Conservation (phyloP, 1,140 invertebrate species). For the Gonatopus flavifemur region DNA sequence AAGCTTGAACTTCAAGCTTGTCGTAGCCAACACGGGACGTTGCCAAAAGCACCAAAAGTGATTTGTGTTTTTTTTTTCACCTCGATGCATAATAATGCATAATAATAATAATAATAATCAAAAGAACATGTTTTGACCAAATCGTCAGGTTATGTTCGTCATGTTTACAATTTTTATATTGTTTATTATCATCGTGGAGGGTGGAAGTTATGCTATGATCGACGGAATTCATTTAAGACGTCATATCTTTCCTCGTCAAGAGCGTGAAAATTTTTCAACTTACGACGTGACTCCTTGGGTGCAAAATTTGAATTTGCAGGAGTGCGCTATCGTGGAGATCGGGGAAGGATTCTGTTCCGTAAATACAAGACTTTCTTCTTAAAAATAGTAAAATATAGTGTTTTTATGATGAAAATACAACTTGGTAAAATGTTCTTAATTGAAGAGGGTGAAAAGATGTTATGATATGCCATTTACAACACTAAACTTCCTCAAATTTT, state of each 20-base stretch:
- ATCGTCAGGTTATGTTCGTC: conserved; percentile 34
- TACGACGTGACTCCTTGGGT: conserved; percentile 23
- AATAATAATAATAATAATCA: too few relatives aligned
- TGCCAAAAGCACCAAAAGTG: too few relatives aligned
- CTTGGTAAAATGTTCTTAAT: neutral
- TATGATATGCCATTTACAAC: too few relatives aligned
- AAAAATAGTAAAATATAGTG: too few relatives aligned
- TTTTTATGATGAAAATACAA: neutral
- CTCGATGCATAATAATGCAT: too few relatives aligned
- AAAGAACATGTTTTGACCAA: neutral
- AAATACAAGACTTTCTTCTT: conserved; percentile 7
- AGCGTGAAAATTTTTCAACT: conserved; percentile 12
- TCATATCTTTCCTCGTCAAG: conserved; percentile 13
- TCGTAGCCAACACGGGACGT: too few relatives aligned
- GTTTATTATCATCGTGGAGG: too few relatives aligned
- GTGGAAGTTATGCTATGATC: conserved; percentile 6
- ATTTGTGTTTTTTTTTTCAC: too few relatives aligned
- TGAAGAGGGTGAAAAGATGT: too few relatives aligned
- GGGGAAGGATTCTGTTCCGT: conserved; percentile 28
- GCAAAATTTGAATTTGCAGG: conserved; percentile 20
- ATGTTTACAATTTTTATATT: conserved; percentile 23
- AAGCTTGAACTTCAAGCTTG: too few relatives aligned
- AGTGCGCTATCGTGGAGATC: conserved; percentile 27
- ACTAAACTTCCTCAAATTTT: too few relatives aligned
- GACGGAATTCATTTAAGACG: neutral